phyloP scores from a whole-genome alignment of 2,113 vertebrate genomes.

The Aptenodytes patagonicus region DNA sequence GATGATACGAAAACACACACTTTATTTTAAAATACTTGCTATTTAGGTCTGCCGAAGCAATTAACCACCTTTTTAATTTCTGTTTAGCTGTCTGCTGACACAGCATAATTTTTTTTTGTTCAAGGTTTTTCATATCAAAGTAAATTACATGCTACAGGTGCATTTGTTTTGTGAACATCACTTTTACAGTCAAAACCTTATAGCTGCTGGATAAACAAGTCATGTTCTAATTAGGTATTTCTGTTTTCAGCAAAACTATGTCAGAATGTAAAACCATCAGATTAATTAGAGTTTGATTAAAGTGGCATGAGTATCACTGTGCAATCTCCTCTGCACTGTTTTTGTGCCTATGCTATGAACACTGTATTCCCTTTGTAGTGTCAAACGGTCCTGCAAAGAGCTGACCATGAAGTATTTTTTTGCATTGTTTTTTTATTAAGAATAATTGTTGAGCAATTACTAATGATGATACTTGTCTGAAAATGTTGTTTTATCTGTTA shows the following conservation, averaged over 20 bases:
- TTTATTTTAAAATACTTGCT: not conserved
- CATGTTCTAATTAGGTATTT: slow-evolving; percentile 33
- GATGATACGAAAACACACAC: not conserved
- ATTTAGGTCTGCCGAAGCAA: not conserved
- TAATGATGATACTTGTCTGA: not conserved
- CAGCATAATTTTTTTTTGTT: slow-evolving; percentile 9
- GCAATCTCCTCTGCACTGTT: not conserved
- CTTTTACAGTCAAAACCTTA: not conserved
- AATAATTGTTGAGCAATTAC: not conserved
- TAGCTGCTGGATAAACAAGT: slow-evolving; percentile 45
- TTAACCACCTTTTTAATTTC: not conserved
- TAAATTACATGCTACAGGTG: not conserved
- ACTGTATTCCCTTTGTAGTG: not conserved
- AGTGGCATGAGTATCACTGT: not conserved
- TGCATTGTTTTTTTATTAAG: not conserved
- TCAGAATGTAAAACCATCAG: slow-evolving; percentile 36
- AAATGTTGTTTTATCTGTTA: not conserved
- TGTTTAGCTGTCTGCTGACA: slow-evolving; percentile 19
- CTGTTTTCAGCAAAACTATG: slow-evolving; percentile 36
- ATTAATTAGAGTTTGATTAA: slow-evolving; percentile 53
- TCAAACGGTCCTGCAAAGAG: not conserved
- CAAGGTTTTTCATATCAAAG: slow-evolving; percentile 1
- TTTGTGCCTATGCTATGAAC: not conserved
- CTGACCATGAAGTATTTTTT: not conserved
- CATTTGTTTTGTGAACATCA: not conserved